Conservation (phyloP, 2,888 invertebrate species). For the Tetrapedia diversipes region DNA sequence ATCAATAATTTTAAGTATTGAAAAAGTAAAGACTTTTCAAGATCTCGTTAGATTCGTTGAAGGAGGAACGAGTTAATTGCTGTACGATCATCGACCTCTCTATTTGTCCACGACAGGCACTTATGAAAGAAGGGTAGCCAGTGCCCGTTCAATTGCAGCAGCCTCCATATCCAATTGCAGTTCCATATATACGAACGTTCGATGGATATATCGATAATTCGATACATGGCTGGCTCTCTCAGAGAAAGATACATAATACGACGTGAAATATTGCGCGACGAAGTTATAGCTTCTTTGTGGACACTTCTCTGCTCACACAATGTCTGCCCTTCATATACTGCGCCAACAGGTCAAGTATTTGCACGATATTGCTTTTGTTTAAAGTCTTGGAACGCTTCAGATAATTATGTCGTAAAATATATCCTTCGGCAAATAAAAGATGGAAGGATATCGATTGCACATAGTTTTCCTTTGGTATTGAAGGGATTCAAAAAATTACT, state of each 20-base stretch:
- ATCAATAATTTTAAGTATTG: background rate
- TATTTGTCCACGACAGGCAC: constrained; percentile 23
- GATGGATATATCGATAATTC: constrained; percentile 58
- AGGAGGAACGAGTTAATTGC: constrained; percentile 12
- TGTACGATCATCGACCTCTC: background rate
- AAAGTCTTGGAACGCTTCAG: too few species aligned
- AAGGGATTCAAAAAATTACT: too few species aligned
- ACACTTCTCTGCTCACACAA: background rate
- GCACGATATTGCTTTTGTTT: background rate
- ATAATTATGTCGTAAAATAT: too few species aligned
- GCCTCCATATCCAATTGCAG: constrained; percentile 48
- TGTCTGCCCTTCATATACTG: background rate
- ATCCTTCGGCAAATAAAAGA: too few species aligned
- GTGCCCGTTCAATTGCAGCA: constrained; percentile 57
- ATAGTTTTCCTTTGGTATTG: too few species aligned
- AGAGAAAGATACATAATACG: constrained; percentile 69
- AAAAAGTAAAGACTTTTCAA: background rate
- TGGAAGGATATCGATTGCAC: too few species aligned
- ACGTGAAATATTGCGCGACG: constrained; percentile 70
- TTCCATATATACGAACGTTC: constrained; percentile 27
- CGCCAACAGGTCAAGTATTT: background rate
- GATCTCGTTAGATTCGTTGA: background rate
- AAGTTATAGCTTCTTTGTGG: constrained; percentile 56
- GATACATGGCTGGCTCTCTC: constrained; percentile 57
- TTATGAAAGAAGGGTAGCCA: constrained; percentile 20